These are phyloP conservation scores for Myiotriccus ornatus DNA, from an alignment of 2,797 vertebrate genomes.

Conservation along the genomic window DNA sequence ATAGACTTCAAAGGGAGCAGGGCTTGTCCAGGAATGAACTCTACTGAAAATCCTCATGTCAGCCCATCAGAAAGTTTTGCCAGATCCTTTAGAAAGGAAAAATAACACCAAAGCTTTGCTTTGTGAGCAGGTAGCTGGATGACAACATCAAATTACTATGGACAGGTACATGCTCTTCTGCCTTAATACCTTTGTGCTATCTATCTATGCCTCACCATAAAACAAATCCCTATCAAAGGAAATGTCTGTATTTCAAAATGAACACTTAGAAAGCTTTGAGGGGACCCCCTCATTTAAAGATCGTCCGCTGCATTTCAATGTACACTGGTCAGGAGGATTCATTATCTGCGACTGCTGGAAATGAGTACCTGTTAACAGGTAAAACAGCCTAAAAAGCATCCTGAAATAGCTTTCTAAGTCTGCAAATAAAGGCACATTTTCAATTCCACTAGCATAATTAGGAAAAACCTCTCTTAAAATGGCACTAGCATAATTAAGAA, in stretches of 20 bases:
- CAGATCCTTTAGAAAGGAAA: background rate
- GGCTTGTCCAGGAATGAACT: background rate
- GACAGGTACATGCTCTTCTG: background rate
- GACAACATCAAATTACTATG: background rate
- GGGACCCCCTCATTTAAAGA: background rate
- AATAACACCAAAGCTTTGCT: background rate
- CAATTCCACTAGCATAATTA: background rate
- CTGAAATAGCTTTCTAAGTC: background rate
- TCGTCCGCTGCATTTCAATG: background rate
- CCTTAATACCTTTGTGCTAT: background rate
- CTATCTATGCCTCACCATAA: background rate
- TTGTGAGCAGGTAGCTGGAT: background rate
- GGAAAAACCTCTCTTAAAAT: background rate
- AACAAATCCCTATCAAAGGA: slow-evolving; percentile 17
- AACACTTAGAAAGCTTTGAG: background rate
- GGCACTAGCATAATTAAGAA: background rate
- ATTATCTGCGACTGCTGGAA: background rate
- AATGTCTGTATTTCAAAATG: background rate
- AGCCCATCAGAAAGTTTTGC: background rate
- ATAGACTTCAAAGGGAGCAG: background rate
- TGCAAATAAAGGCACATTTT: background rate
- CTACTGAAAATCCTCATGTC: background rate
- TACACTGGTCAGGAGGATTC: background rate
- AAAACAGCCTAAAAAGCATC: background rate
- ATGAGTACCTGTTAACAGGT: background rate